These are phyloP conservation scores for Lasioglossum lativentre DNA, from an alignment of 2,888 invertebrate genomes.

Conservation along the genomic window DNA sequence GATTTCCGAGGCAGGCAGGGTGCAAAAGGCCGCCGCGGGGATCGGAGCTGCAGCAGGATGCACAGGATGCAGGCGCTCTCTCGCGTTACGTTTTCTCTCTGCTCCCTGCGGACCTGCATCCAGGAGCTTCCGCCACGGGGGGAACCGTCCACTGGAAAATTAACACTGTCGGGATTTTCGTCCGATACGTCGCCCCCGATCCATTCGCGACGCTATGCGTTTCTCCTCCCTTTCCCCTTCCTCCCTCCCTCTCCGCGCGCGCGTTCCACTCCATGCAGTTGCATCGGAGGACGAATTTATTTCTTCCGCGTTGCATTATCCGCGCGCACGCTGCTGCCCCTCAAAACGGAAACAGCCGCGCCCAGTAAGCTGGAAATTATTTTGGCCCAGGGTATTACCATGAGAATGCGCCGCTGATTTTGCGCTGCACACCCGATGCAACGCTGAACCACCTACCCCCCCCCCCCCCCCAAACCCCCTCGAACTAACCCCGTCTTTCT, in stretches of 20 bases:
- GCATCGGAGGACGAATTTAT: conserved; percentile 64
- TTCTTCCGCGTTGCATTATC: conserved; percentile 61
- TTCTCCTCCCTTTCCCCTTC: neutral
- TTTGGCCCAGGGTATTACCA: conserved; percentile 56
- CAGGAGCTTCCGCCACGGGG: conserved; percentile 71
- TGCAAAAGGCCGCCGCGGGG: conserved; percentile 23
- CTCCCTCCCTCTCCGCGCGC: neutral
- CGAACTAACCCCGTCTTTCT: neutral
- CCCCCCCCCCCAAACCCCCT: fast-evolving
- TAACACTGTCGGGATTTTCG: conserved; percentile 80
- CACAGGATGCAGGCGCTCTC: conserved; percentile 15
- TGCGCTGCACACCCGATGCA: conserved; percentile 20
- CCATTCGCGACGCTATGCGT: conserved; percentile 41
- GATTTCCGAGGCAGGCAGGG: conserved; percentile 30
- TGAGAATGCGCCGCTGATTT: conserved; percentile 63
- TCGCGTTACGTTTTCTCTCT: conserved; percentile 63
- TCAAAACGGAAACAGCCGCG: conserved; percentile 57
- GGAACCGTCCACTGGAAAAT: conserved; percentile 80
- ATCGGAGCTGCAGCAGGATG: neutral
- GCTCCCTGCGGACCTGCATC: conserved; percentile 55
- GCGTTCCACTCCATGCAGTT: conserved; percentile 22
- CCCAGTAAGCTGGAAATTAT: conserved; percentile 57
- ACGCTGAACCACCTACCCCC: neutral
- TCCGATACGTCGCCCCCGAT: conserved; percentile 71
- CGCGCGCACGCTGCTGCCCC: conserved; percentile 23